Evolutionary conservation across 1,140 invertebrate genomes (phyloP).

Genomic region (Elysia chlorotica): DNA sequence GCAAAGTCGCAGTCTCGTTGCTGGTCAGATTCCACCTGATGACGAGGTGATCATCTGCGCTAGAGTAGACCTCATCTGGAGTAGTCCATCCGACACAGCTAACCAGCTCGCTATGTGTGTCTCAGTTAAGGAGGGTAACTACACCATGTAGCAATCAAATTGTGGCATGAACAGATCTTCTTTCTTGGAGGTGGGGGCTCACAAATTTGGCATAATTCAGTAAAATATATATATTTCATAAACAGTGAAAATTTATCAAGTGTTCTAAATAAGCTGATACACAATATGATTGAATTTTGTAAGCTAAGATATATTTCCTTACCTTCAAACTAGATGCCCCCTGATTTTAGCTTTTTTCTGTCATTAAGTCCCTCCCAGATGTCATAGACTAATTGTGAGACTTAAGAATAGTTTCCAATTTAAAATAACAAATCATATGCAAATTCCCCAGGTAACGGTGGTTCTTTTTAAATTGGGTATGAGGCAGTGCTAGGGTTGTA

Average conservation of each 20-base stretch:
- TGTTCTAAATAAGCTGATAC: too few relatives aligned
- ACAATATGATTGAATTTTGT: too few relatives aligned
- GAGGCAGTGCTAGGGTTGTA: too few relatives aligned
- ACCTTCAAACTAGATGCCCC: too few relatives aligned
- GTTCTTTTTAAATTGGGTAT: too few relatives aligned
- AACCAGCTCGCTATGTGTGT: constrained; percentile 73
- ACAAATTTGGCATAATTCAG: not conserved
- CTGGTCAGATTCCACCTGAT: constrained; percentile 85
- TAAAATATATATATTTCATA: not conserved
- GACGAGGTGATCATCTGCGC: constrained; percentile 89
- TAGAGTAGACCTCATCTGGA: constrained; percentile 89
- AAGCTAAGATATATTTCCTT: too few relatives aligned
- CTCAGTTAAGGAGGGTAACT: constrained; percentile 39
- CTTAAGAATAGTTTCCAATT: too few relatives aligned
- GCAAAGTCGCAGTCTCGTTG: constrained; percentile 74
- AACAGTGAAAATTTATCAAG: not conserved
- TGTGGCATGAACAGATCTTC: not conserved
- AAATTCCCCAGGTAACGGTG: too few relatives aligned
- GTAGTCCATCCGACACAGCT: constrained; percentile 90
- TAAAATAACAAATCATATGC: too few relatives aligned
- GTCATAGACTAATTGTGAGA: too few relatives aligned
- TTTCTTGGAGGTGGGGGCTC: not conserved
- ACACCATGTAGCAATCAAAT: not conserved
- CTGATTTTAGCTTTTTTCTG: too few relatives aligned
- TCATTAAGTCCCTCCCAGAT: too few relatives aligned